Base-by-base conservation (phyloP, 1,140 invertebrate species). In the Heliconius eleuchia region DNA sequence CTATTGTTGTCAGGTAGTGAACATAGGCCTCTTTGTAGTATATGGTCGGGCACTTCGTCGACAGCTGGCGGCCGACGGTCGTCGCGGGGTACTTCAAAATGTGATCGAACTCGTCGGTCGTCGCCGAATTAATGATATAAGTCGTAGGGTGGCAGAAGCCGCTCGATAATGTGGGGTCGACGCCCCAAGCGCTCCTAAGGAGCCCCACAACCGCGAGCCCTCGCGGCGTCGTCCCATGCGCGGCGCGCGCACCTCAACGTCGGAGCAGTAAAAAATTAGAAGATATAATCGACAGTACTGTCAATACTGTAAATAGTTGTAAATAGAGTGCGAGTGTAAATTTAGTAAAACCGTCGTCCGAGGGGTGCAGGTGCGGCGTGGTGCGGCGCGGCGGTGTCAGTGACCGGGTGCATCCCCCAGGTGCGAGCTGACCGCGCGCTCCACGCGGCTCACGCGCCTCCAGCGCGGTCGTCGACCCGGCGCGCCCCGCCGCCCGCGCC, bases 151-250 rank as follows among this genome's bases (percentile, higher is more conserved):
- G 75, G 74, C 75, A 30, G 60, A 16, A 71, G 55, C 42, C 57
- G 80, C 80, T 84, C 72, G 77, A 83, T 82, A 81, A 76, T 80
- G 83, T 81, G 82, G 78, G 87, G 84, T 85, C 85, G 85, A 39
- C 84, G 84, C 34, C 46, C 42, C 6, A 46, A 80, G 16, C 80
- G 72, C 55, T 16, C 46, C 42, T 5, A 39, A 23, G 77, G 83
- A 84, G 19, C 55, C 55, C 55, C n/a, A 16, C 23, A 3, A 27
- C 23, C 19, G 23, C 23, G 57, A 66, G 23, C 57, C 57, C 23
- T 27, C 9, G 57, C 9, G 11, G 23, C 57, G 57, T 27, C 57
- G 23, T 13, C 55, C 55, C 55, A 9, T 8, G n/a, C 55, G n/a
- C 57, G 46, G 66, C 75, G n/a, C 5, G 16, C 55, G n/a, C 19